Conservation (phyloP, 1,140 invertebrate genomes). For the Lordiphosa collinella region DNA sequence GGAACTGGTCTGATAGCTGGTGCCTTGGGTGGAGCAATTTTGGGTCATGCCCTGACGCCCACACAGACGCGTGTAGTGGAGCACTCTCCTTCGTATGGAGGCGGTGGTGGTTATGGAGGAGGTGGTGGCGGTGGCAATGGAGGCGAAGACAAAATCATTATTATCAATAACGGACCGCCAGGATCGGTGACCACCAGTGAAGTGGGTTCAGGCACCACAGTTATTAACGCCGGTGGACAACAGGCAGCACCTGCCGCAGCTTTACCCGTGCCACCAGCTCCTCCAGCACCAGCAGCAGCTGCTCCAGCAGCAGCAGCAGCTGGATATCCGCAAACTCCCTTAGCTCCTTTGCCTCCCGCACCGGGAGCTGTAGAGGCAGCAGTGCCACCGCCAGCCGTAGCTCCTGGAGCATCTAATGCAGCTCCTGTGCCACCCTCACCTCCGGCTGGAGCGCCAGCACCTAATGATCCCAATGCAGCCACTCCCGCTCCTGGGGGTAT, state of each 20-base stretch:
- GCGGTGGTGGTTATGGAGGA: slow-evolving; percentile 8
- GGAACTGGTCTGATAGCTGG: slow-evolving; percentile 71
- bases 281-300: slow-evolving; percentile 24
- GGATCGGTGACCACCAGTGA: slow-evolving; percentile 66
- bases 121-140: slow-evolving; percentile 29
- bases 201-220: slow-evolving; percentile 58
- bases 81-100: slow-evolving; percentile 23
- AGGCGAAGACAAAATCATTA: slow-evolving; percentile 68
- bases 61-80: slow-evolving; percentile 63
- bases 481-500: slow-evolving; percentile 52
- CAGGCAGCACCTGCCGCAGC: slow-evolving; percentile 41
- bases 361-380: slow-evolving; percentile 54
- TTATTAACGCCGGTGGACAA: slow-evolving; percentile 57
- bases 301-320: slow-evolving; percentile 23
- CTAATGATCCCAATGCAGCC: slow-evolving; percentile 40
- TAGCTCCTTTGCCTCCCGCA: slow-evolving; percentile 70
- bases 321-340: slow-evolving; percentile 60
- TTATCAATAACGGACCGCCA: slow-evolving; percentile 74
- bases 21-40: slow-evolving; percentile 64
- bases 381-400: slow-evolving; percentile 72
- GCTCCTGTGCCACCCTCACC: slow-evolving; percentile 15
- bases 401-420: slow-evolving; percentile 78
- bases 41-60: slow-evolving; percentile 67
- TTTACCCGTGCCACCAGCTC: slow-evolving; percentile 60
- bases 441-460: slow-evolving; percentile 22